Conservation (phyloP, 2,888 invertebrate species). For the Aethes cnicana region DNA sequence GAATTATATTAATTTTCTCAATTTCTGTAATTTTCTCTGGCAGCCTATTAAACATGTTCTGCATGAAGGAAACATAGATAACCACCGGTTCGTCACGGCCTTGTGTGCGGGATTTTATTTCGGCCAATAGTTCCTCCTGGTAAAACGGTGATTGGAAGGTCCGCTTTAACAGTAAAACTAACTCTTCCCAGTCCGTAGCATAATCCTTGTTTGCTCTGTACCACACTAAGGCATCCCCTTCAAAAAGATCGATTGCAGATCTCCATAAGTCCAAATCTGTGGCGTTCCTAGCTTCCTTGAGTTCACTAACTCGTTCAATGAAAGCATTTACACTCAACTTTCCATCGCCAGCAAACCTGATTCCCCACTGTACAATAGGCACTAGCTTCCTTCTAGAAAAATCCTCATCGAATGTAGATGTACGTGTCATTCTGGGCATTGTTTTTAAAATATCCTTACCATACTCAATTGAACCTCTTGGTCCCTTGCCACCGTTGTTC, state of each 20-base stretch:
- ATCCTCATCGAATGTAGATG: not conserved
- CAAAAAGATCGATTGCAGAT: constrained; percentile 29
- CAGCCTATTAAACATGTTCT: constrained; percentile 23
- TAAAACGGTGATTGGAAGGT: constrained; percentile 2
- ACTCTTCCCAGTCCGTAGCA: not conserved
- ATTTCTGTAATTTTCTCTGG: not conserved
- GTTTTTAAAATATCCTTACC: too few species aligned
- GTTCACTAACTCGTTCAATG: not conserved
- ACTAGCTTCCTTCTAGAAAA: not conserved
- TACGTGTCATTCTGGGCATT: not conserved
- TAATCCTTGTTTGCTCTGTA: constrained; percentile 21
- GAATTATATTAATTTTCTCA: not conserved
- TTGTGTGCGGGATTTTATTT: constrained; percentile 17
- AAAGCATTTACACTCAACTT: not conserved
- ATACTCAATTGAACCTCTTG: not conserved
- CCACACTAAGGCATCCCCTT: constrained; percentile 27
- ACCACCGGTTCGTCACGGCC: constrained; percentile 1
- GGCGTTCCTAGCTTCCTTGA: not conserved
- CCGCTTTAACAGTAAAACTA: not conserved
- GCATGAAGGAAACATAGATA: constrained; percentile 19
- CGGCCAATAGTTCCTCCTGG: constrained; percentile 11
- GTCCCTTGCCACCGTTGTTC: too few species aligned
- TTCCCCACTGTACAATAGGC: constrained; percentile 1
- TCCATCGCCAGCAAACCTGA: not conserved
- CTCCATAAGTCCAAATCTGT: not conserved